These are phyloP conservation scores for Hyposoter dolosus DNA, from an alignment of 2,888 invertebrate genomes.

Conservation along the genomic window DNA sequence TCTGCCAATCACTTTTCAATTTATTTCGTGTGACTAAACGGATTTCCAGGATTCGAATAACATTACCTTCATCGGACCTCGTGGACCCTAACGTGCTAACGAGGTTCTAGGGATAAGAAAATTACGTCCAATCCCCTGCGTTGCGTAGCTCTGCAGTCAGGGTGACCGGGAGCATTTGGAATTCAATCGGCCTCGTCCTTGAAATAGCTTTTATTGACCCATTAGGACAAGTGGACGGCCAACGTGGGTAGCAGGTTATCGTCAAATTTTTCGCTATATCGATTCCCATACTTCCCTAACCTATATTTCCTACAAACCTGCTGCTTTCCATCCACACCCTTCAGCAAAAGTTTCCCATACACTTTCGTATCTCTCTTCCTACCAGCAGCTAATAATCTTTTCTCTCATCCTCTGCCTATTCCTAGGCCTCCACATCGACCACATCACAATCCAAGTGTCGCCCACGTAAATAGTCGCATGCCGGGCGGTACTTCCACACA, in stretches of 20 bases:
- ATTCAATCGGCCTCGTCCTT: not conserved
- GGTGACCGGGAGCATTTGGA: not conserved
- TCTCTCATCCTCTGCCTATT: constrained; percentile 12
- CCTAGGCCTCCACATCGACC: constrained; percentile 54
- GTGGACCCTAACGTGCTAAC: not conserved
- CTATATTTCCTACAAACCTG: constrained; percentile 10
- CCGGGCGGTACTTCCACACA: constrained; percentile 62
- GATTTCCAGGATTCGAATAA: constrained; percentile 23
- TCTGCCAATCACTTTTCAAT: constrained; percentile 48
- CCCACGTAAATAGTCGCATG: constrained; percentile 68
- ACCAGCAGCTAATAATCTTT: constrained; percentile 38
- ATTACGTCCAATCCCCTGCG: not conserved
- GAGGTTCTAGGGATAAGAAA: not conserved
- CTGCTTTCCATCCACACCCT: constrained; percentile 24
- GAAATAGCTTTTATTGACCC: constrained; percentile 27
- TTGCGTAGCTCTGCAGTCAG: not conserved
- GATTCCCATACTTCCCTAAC: constrained; percentile 11
- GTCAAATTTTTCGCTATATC: constrained; percentile 17
- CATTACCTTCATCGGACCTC: not conserved
- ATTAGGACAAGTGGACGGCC: constrained; percentile 36
- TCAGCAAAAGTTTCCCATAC: constrained; percentile 30
- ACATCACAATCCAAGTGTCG: constrained; percentile 65
- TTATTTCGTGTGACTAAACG: constrained; percentile 42
- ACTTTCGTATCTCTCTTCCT: constrained; percentile 12
- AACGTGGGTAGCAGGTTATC: constrained; percentile 17